phyloP scores from a whole-genome alignment of 2,113 vertebrate genomes.

The Mugil cephalus region DNA sequence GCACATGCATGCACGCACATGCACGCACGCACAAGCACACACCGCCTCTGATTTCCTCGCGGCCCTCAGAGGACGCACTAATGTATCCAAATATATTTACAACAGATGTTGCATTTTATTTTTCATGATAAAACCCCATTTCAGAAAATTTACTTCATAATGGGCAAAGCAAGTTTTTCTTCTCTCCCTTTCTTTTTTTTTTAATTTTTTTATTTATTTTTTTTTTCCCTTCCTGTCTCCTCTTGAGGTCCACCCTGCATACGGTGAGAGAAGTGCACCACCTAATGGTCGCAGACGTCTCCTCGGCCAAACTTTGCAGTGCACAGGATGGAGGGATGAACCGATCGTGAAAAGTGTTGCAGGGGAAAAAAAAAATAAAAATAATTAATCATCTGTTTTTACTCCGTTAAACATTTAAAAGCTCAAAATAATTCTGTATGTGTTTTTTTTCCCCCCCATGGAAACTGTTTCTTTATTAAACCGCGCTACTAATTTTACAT shows the following conservation, averaged over 20 bases:
- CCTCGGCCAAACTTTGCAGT: constrained; percentile 20
- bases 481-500: neutral
- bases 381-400: neutral
- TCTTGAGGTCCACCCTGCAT: constrained; percentile 55
- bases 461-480: neutral
- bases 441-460: neutral
- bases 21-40: constrained; percentile 34
- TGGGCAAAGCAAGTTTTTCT: constrained; percentile 73
- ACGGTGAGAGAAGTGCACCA: constrained; percentile 84
- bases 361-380: too few relatives aligned
- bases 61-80: constrained; percentile 84
- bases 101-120: constrained; percentile 89
- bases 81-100: constrained; percentile 89
- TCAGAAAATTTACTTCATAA: constrained; percentile 84
- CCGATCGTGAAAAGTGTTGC: neutral
- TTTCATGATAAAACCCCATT: constrained; percentile 88
- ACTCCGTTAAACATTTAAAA: constrained; percentile 3
- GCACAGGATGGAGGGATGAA: neutral
- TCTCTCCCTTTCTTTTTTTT: constrained; percentile 18
- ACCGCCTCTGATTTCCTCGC: constrained; percentile 87
- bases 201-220: constrained; percentile 11
- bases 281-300: constrained; percentile 78
- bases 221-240: constrained; percentile 48
- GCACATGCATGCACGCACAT: constrained; percentile 2
- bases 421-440: neutral